Evolutionary conservation across 2,113 vertebrate species (phyloP), one percentile per base, ranked within the genome.

Genomic region (Narcine bancroftii): DNA sequence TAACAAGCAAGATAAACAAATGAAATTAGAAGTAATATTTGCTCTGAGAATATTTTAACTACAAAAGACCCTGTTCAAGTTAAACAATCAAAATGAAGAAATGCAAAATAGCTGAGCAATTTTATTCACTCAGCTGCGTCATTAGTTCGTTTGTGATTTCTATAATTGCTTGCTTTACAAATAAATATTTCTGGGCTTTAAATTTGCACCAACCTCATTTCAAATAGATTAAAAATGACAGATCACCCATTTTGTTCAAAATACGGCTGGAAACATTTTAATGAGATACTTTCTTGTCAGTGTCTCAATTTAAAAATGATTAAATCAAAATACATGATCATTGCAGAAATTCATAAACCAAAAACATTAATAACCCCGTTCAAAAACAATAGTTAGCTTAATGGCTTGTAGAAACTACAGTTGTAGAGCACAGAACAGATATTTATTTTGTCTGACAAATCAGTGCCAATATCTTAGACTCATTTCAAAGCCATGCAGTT

Each of bases 391-490:
- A 45, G 26, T 69, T 69, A 33, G 66, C 1, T 47, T 47, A 69
- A 91, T 91, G 24, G 39, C 15, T 66, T 63, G 36, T n/a, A 65
- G 63, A 19, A 69, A 91, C 42, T 42, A 91, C 36, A 65, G 9
- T 45, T 24, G 29, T 21, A 91, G 89, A 69, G 71, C 17, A 45
- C 3, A 29, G 42, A 29, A 45, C 45, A 94, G 93, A 93, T 94
- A 93, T 93, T 95, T 94, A 93, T 95, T 95, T 95, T 92, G 92
- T 93, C 93, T 93, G 94, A 95, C 93, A 92, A 95, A 94, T 95
- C 92, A 93, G 92, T 95, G 96, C 96, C 95, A 96, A 96, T 96
- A 97, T 93, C 94, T 93, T 93, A 93, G 93, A 93, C 85, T 94
- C 93, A 94, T 95, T 95, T 94, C 94, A 93, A 95, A 95, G 95